Evolutionary conservation across 1,140 invertebrate species (phyloP).

Genomic region (Drosophila yakuba): DNA sequence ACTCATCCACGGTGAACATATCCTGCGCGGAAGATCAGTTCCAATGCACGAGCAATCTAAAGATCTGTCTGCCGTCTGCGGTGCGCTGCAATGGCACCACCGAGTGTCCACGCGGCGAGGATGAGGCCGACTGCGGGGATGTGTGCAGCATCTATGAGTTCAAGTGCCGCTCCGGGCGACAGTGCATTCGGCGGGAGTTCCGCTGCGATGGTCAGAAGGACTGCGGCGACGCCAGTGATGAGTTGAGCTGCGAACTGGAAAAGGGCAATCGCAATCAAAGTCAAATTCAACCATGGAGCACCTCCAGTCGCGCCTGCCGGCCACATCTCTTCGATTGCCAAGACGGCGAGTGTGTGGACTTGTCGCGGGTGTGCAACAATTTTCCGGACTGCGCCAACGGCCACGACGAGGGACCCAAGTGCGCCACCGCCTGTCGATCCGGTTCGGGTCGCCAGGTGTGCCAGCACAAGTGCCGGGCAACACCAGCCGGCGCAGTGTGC

Average conservation of each 20-base stretch:
- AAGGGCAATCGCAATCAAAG: conserved; percentile 8
- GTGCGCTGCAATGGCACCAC: conserved; percentile 88
- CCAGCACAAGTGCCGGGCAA: conserved; percentile 85
- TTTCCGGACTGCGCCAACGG: conserved; percentile 87
- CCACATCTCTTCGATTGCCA: conserved; percentile 84
- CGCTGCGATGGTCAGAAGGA: conserved; percentile 89
- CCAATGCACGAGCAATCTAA: conserved; percentile 88
- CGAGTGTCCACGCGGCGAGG: conserved; percentile 90
- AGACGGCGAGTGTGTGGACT: conserved; percentile 86
- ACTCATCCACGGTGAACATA: conserved; percentile 21
- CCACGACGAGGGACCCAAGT: conserved; percentile 71
- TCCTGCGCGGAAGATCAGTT: conserved; percentile 61
- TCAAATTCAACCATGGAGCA: conserved; percentile 8
- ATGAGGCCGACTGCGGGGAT: conserved; percentile 86
- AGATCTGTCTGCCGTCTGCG: conserved; percentile 84
- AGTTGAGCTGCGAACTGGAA: conserved; percentile 86
- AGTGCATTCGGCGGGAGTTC: conserved; percentile 87
- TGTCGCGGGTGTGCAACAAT: conserved; percentile 87
- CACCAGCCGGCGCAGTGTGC: conserved; percentile 86
- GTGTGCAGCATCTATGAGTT: conserved; percentile 85
- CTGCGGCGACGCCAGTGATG: conserved; percentile 88
- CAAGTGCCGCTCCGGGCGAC: conserved; percentile 85
- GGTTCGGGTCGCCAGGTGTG: conserved; percentile 68
- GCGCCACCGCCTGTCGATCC: conserved; percentile 58
- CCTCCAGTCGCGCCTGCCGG: conserved; percentile 43